Conservation (phyloP, 2,888 invertebrate species). For the Amiota mariae region DNA sequence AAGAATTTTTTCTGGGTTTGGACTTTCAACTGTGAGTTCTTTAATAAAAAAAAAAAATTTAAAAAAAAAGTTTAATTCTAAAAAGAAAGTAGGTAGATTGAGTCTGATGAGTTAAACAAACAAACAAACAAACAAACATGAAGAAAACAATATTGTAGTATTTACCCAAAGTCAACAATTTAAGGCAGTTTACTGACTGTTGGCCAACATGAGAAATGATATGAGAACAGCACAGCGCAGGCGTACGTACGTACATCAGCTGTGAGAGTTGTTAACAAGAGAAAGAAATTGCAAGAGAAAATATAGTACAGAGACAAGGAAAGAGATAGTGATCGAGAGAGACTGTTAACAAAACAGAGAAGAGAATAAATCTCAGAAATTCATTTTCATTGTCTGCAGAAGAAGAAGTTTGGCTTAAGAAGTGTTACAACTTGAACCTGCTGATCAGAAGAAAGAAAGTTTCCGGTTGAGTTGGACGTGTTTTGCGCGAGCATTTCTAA, state of each 20-base stretch:
- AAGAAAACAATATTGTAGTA: too few species aligned
- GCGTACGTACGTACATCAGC: constrained; percentile 55
- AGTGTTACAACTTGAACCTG: constrained; percentile 63
- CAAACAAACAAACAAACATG: constrained; percentile 31
- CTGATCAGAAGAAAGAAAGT: constrained; percentile 72
- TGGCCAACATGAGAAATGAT: constrained; percentile 32
- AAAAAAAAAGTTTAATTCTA: constrained; percentile 31
- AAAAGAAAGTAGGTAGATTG: constrained; percentile 64
- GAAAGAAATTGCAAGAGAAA: constrained; percentile 26
- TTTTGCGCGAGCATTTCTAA: constrained; percentile 35
- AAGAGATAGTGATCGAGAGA: constrained; percentile 6
- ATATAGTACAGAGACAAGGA: constrained; percentile 26
- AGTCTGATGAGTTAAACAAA: constrained; percentile 45
- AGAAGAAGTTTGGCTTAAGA: constrained; percentile 61
- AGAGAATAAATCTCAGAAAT: too few species aligned
- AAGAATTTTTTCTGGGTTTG: constrained; percentile 14
- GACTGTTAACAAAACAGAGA: too few species aligned
- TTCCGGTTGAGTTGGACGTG: constrained; percentile 69
- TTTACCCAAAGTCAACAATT: too few species aligned
- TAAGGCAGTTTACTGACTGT: too few species aligned
- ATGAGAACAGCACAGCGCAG: constrained; percentile 56
- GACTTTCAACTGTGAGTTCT: constrained; percentile 17
- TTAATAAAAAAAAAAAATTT: neutral
- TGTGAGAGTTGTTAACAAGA: constrained; percentile 26
- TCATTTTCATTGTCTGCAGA: constrained; percentile 34